These are phyloP conservation scores for Polyommatus icarus DNA, from an alignment of 2,888 invertebrate species.

Conservation along the genomic window DNA sequence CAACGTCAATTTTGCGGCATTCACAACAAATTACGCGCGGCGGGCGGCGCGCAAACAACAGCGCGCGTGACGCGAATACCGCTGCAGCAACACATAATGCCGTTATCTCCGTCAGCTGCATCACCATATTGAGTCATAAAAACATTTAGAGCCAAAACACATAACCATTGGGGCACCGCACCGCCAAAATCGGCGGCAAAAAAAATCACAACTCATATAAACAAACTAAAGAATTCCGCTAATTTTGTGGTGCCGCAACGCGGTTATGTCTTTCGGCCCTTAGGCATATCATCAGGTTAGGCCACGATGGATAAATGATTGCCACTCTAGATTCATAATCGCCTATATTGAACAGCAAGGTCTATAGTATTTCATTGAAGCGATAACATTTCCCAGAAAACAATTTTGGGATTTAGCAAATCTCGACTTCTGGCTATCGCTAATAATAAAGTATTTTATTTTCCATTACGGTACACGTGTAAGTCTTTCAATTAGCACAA, in stretches of 20 bases:
- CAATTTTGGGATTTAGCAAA: neutral
- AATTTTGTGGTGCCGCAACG: no score
- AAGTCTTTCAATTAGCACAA: conserved; percentile 17
- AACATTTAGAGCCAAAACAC: neutral
- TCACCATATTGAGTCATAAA: neutral
- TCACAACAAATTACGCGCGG: conserved; percentile 78
- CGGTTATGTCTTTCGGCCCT: no score
- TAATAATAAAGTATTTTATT: conserved; percentile 1
- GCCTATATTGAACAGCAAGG: no score
- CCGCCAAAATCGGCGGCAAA: no score
- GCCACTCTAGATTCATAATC: no score
- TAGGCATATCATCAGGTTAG: no score
- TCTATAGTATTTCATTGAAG: neutral
- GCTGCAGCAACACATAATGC: conserved; percentile 48
- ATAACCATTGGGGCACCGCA: no score
- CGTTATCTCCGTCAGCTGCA: neutral
- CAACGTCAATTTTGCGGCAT: conserved; percentile 76
- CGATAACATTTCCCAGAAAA: neutral
- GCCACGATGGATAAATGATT: no score
- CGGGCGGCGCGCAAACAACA: conserved; percentile 69
- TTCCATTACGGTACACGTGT: neutral
- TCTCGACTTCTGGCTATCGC: neutral
- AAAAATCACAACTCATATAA: no score
- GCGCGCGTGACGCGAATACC: conserved; percentile 77
- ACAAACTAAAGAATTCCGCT: no score